Conservation (phyloP, 2,888 invertebrate species). For the Alloscopus bannaensis region DNA sequence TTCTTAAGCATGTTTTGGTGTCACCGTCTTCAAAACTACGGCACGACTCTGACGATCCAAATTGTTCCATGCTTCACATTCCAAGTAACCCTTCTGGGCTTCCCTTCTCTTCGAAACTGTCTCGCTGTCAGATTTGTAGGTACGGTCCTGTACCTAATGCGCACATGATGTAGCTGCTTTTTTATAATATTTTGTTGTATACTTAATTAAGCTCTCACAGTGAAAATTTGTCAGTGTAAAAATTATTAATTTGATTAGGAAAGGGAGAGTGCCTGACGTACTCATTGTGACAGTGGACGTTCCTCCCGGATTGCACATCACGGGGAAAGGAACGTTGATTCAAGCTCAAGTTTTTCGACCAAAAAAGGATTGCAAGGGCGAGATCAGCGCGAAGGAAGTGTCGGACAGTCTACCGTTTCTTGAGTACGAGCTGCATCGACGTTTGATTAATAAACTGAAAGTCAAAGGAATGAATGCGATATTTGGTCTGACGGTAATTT, state of each 20-base stretch:
- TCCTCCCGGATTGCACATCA: slow-evolving; percentile 84
- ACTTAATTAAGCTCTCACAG: slow-evolving; percentile 14
- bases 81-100: slow-evolving; percentile 85
- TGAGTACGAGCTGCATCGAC: slow-evolving; percentile 95
- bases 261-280: slow-evolving; percentile 92
- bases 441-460: slow-evolving; percentile 91
- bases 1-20: slow-evolving; percentile 45
- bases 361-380: slow-evolving; percentile 87
- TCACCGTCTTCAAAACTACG: slow-evolving; percentile 52
- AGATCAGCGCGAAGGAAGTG: slow-evolving; percentile 93
- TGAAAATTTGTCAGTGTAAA: neutral
- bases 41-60: slow-evolving; percentile 72
- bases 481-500: slow-evolving; percentile 85
- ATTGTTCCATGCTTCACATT: slow-evolving; percentile 84
- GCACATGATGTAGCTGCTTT: no score
- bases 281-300: slow-evolving; percentile 92
- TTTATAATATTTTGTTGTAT: neutral
- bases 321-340: slow-evolving; percentile 83
- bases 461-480: slow-evolving; percentile 97
- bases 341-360: slow-evolving; percentile 86
- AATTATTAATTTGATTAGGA: slow-evolving; percentile 77
- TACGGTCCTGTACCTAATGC: no score
- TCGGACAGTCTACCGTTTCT: slow-evolving; percentile 96
- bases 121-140: slow-evolving; percentile 85
- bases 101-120: slow-evolving; percentile 84